phyloP scores from a whole-genome alignment of 2,113 vertebrate species.

The Xerus inauris region DNA sequence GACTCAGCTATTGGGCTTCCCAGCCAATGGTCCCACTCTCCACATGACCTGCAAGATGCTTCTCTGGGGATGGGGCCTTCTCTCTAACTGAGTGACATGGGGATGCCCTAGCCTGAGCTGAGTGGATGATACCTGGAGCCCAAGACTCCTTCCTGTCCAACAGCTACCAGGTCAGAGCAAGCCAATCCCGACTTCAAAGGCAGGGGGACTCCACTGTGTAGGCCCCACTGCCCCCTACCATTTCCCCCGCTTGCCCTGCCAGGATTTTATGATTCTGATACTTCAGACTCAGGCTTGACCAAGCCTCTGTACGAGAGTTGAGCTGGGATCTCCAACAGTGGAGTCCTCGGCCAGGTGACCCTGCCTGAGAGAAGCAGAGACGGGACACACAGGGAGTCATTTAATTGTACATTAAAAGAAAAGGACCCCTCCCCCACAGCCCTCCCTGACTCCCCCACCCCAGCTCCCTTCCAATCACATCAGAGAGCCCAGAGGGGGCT shows the following conservation, averaged over 20 bases:
- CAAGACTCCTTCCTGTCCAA: neutral
- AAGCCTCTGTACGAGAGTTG: neutral
- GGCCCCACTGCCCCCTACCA: neutral
- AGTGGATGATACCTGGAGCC: neutral
- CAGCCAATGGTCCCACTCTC: neutral
- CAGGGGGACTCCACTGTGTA: neutral
- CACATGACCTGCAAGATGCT: neutral
- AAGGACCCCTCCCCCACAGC: conserved; percentile 8
- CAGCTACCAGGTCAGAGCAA: accelerated
- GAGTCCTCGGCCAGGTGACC: neutral
- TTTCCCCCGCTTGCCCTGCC: neutral
- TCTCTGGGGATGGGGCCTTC: neutral
- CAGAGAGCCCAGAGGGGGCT: conserved; percentile 73
- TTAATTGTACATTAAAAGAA: conserved; percentile 82
- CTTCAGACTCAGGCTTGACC: neutral
- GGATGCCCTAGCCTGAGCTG: neutral
- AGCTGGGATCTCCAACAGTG: neutral
- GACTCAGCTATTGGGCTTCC: neutral
- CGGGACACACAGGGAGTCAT: conserved; percentile 62
- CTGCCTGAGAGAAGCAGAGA: neutral
- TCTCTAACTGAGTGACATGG: neutral
- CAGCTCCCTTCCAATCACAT: conserved; percentile 74
- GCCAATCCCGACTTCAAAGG: neutral
- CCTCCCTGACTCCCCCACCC: neutral
- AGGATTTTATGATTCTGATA: neutral